A percentile compares a stretch with the other conserved stretches of the same genome.
These are phyloP conservation scores for Hydrotaea diabolus DNA, from an alignment of 2,888 invertebrate species.

Conservation along the genomic window DNA sequence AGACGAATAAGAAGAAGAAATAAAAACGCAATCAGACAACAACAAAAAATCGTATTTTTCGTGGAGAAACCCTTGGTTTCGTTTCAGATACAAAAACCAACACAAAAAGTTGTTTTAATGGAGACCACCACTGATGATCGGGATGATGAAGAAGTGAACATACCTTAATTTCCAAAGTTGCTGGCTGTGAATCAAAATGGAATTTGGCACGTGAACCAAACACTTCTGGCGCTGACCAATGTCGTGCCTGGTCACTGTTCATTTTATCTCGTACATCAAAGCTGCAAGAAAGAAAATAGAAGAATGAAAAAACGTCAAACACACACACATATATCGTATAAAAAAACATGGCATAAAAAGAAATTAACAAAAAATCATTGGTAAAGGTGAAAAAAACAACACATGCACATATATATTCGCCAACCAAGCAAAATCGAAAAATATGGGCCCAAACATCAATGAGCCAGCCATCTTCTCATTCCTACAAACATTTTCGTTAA, in stretches of 20 bases:
- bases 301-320: too few relatives aligned
- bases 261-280: constrained; percentile 93
- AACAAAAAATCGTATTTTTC: not conserved
- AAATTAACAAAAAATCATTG: too few relatives aligned
- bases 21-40: not conserved
- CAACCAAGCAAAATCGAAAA: too few relatives aligned
- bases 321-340: too few relatives aligned
- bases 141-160: constrained; percentile 37
- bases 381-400: too few relatives aligned
- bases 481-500: too few relatives aligned
- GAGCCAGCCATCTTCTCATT: too few relatives aligned
- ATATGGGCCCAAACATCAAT: too few relatives aligned
- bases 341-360: too few relatives aligned
- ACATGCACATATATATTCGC: too few relatives aligned
- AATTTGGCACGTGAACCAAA: constrained; percentile 94
- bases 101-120: not conserved
- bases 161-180: constrained; percentile 88
- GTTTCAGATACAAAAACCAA: not conserved
- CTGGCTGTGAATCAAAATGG: constrained; percentile 89
- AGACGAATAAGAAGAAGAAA: not conserved
- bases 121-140: not conserved
- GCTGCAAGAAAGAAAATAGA: constrained; percentile 81
- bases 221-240: constrained; percentile 92
- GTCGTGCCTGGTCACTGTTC: constrained; percentile 87
- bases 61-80: not conserved